Conservation (phyloP, 2,797 vertebrate species). For the Danio jaintianensis region DNA sequence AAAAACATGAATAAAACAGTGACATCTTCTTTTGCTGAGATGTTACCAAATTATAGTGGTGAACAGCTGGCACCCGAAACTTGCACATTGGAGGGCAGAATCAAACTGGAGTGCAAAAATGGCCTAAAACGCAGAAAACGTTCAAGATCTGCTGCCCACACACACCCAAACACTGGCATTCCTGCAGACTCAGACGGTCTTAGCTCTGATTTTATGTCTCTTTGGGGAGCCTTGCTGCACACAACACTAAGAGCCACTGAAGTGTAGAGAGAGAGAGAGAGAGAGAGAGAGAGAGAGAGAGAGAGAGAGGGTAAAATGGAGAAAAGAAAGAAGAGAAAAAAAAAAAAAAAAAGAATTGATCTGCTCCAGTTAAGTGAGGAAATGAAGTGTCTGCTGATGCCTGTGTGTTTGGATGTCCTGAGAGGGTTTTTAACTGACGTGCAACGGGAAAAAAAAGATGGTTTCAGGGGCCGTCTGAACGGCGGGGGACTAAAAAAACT, state of each 20-base stretch:
- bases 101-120: background rate
- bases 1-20: background rate
- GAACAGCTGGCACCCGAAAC: background rate
- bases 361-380: conserved; percentile 37
- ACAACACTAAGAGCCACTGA: conserved; percentile 22
- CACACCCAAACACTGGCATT: background rate
- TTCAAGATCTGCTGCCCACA: background rate
- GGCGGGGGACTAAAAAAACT: conserved; percentile 30
- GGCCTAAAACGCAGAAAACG: background rate
- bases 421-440: conserved; percentile 33
- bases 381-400: conserved; percentile 51
- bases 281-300: background rate
- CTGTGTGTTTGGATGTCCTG: conserved; percentile 36
- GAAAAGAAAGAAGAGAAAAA: background rate
- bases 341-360: background rate
- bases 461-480: conserved; percentile 19
- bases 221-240: conserved; percentile 24
- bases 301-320: background rate
- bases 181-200: conserved; percentile 13
- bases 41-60: background rate
- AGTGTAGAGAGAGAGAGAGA: conserved; percentile 15
- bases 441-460: background rate
- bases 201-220: conserved; percentile 33
- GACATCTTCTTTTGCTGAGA: background rate
- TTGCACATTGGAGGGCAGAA: background rate